phyloP scores from a whole-genome alignment of 2,113 vertebrate genomes.

The Rynchops niger region DNA sequence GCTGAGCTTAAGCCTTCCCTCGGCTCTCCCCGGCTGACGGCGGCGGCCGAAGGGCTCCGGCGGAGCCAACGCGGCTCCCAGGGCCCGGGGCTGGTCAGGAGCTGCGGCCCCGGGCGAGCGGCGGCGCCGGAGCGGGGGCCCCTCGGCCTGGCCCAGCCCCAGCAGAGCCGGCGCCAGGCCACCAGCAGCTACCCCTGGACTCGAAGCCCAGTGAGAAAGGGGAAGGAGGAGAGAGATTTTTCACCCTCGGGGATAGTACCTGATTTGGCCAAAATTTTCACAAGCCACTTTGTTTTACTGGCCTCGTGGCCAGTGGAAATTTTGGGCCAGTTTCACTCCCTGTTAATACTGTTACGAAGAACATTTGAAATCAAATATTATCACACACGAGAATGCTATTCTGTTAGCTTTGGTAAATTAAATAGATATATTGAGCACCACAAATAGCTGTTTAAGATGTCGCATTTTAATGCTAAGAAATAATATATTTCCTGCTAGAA shows the following conservation, averaged over 20 bases:
- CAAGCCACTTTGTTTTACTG: conserved; percentile 44
- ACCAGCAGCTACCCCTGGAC: neutral
- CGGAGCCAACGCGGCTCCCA: too few species aligned
- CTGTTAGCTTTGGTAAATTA: conserved; percentile 38
- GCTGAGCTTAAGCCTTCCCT: conserved; percentile 7
- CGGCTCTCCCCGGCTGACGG: neutral
- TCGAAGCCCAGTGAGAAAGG: neutral
- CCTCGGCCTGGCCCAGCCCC: conserved; percentile 4
- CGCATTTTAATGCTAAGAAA: conserved; percentile 44
- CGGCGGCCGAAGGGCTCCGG: neutral
- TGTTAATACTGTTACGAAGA: conserved; percentile 62
- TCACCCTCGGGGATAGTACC: conserved; percentile 15
- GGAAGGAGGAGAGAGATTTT: conserved; percentile 10
- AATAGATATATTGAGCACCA: conserved; percentile 48
- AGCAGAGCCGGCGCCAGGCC: neutral
- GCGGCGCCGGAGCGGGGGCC: neutral
- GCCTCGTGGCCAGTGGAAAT: neutral
- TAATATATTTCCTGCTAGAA: conserved; percentile 13
- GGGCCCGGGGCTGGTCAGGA: neutral
- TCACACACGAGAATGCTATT: neutral
- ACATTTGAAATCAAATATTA: conserved; percentile 6
- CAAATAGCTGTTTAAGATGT: conserved; percentile 16
- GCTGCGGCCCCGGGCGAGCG: neutral
- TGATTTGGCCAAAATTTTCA: conserved; percentile 42
- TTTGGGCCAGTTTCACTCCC: neutral